phyloP scores from a whole-genome alignment of 2,113 vertebrate species.

The Fukomys damarensis region DNA sequence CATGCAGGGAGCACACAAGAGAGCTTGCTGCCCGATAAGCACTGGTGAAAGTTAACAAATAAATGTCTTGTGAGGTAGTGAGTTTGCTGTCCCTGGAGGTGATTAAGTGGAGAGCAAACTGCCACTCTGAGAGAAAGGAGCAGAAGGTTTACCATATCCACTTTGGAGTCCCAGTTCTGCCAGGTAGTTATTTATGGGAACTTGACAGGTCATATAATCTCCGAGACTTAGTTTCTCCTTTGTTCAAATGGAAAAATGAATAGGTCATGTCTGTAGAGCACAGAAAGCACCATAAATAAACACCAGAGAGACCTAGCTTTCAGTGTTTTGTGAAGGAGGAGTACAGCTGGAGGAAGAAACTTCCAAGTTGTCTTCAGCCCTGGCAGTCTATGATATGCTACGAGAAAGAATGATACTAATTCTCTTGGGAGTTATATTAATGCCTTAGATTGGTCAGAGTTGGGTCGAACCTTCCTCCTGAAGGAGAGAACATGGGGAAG shows the following conservation, averaged over 20 bases:
- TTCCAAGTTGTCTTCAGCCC: background rate
- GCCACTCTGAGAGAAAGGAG: background rate
- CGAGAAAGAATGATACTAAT: background rate
- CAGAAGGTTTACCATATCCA: background rate
- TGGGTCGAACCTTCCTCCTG: background rate
- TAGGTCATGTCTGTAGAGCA: background rate
- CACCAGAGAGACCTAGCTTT: background rate
- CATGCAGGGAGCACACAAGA: background rate
- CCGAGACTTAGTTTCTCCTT: background rate
- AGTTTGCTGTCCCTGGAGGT: background rate
- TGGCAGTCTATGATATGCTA: fast-evolving
- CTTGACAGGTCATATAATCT: background rate
- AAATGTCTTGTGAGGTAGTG: background rate
- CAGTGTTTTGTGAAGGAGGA: background rate
- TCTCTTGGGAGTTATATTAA: background rate
- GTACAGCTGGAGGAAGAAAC: background rate
- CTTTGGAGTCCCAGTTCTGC: background rate
- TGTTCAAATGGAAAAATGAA: background rate
- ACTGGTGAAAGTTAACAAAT: background rate
- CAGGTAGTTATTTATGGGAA: background rate
- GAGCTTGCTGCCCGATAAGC: background rate
- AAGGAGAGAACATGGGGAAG: background rate
- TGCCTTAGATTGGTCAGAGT: background rate
- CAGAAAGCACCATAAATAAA: background rate
- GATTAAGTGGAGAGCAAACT: background rate